These are phyloP conservation scores for Aplidium turbinatum DNA, from an alignment of 23 tunicate species.

Conservation along the genomic window DNA sequence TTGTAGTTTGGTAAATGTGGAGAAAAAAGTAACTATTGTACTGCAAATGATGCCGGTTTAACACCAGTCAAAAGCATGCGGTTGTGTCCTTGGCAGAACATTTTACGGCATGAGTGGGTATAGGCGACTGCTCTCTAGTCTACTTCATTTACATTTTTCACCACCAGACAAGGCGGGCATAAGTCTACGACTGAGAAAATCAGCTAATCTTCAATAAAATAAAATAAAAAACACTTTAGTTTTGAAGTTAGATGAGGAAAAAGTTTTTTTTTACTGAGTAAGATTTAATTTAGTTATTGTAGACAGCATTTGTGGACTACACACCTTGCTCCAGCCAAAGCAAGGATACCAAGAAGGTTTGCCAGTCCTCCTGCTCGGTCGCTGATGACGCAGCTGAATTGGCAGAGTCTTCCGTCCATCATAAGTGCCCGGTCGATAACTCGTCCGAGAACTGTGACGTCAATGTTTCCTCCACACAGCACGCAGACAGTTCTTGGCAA, in stretches of 20 bases:
- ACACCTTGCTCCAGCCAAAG: constrained; percentile 21
- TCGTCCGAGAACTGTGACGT: constrained; percentile 43
- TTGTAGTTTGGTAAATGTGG: too few relatives aligned
- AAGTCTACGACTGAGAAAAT: neutral
- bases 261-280: neutral
- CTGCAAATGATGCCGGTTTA: too few relatives aligned
- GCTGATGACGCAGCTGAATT: constrained; percentile 41
- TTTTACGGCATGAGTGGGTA: too few relatives aligned
- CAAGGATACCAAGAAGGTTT: neutral
- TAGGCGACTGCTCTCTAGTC: too few relatives aligned
- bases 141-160: too few relatives aligned
- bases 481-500: constrained; percentile 55
- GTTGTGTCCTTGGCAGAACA: too few relatives aligned
- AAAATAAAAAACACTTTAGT: neutral
- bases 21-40: too few relatives aligned
- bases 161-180: too few relatives aligned
- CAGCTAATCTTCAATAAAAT: neutral
- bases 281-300: neutral
- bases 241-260: neutral
- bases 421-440: constrained; percentile 61
- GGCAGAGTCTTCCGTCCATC: constrained; percentile 62
- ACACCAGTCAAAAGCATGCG: too few relatives aligned
- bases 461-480: constrained; percentile 83
- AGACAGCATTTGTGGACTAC: neutral
- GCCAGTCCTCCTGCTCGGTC: constrained; percentile 72